phyloP scores from a whole-genome alignment of 2,797 vertebrate species.

The Halcyon leucocephala region DNA sequence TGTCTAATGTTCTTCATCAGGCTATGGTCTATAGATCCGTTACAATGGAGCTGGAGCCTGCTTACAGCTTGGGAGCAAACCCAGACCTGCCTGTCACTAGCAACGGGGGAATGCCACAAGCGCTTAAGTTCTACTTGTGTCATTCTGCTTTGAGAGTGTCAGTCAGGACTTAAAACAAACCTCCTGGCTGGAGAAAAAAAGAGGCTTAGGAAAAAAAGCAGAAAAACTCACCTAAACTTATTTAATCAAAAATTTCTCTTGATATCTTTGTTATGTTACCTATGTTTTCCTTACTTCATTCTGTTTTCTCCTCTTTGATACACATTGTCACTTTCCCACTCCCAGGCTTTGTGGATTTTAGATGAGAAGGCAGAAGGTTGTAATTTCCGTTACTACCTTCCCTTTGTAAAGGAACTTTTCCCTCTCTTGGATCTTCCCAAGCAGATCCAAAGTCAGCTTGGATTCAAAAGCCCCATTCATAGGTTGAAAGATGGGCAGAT shows the following conservation, averaged over 20 bases:
- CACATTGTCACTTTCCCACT: background rate
- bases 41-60: conserved; percentile 61
- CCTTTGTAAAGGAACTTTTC: background rate
- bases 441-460: background rate
- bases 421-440: background rate
- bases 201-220: background rate
- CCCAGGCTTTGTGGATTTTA: background rate
- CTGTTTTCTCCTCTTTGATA: background rate
- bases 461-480: background rate
- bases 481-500: background rate
- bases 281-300: background rate
- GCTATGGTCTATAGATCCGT: conserved; percentile 59
- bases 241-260: background rate
- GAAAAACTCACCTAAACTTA: background rate
- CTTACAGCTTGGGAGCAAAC: conserved; percentile 55
- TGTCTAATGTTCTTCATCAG: conserved; percentile 68
- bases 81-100: conserved; percentile 41
- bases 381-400: background rate
- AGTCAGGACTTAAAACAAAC: conserved; percentile 13
- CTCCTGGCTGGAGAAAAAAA: background rate
- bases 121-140: background rate
- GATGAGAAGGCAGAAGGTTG: background rate
- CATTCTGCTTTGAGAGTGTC: conserved; percentile 30
- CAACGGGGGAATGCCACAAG: conserved; percentile 26
- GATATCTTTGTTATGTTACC: background rate